Percentiles rank a stretch among this genome's conserved stretches.
Evolutionary conservation across 2,888 invertebrate genomes (phyloP).

Genomic region (Drosophila anceps): DNA sequence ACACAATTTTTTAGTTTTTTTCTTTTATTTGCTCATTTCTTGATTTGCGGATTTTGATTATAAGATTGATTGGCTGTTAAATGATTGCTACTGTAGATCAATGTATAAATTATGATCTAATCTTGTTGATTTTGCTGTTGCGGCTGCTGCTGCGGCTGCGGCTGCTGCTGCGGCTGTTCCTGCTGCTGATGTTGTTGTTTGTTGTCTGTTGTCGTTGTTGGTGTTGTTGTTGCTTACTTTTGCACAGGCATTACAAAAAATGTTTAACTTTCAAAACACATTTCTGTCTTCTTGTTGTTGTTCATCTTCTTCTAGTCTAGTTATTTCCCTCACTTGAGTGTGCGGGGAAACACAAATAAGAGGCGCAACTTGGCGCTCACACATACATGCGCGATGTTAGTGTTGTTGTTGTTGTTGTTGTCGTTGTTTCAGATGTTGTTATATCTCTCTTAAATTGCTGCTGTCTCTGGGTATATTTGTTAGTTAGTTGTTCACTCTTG

Average conservation of each 20-base stretch:
- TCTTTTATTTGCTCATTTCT: conserved; percentile 83
- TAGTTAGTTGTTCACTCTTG: conserved; percentile 57
- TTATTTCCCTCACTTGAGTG: conserved; percentile 17
- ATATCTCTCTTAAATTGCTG: conserved; percentile 35
- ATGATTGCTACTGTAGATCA: conserved; percentile 64
- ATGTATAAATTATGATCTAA: conserved; percentile 50
- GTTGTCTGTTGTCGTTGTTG: not conserved
- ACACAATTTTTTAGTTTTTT: conserved; percentile 68
- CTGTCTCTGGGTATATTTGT: conserved; percentile 33
- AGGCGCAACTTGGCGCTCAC: conserved; percentile 79
- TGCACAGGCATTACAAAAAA: conserved; percentile 53
- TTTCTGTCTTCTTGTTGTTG: conserved; percentile 34
- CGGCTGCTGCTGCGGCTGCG: conserved; percentile 28
- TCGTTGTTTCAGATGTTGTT: conserved; percentile 40
- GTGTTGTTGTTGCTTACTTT: conserved; percentile 36
- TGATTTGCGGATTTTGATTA: conserved; percentile 73
- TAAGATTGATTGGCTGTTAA: conserved; percentile 68
- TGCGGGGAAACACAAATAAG: conserved; percentile 28
- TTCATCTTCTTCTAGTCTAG: conserved; percentile 31
- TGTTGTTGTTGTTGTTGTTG: conserved; percentile 30
- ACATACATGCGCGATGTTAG: conserved; percentile 70
- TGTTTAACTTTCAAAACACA: conserved; percentile 61
- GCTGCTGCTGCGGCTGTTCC: conserved; percentile 5
- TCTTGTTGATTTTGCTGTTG: conserved; percentile 36
- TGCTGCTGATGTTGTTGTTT: not conserved